Evolutionary conservation across 2,888 invertebrate species (phyloP), one percentile per base, ranked within the genome.

Genomic region (Ferdinandea cuprea): DNA sequence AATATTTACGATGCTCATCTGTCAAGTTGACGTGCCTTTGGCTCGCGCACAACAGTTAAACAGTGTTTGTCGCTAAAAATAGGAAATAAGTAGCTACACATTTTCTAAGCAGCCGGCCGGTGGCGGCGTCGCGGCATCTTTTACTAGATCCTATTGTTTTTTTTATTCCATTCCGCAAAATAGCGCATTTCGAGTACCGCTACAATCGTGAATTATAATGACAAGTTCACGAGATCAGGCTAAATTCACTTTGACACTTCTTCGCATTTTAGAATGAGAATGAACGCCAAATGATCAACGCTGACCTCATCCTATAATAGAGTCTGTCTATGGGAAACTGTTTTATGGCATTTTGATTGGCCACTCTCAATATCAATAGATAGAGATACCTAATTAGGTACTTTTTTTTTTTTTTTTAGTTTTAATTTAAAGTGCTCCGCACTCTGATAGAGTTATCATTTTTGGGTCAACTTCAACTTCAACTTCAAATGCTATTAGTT

Each of bases 1-100:
- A 83, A 83, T 83, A 83, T 83, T 83, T 83, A 83, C 83, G 83
- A 83, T 19, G 76, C 77, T 71, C 65, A 77, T 83, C 65, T 78
- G 83, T 83, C 83, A 83, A 50, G 68, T 66, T 72, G 78, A 78
- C 78, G 35, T 78, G 66, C 71, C 56, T 73, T 44, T 83, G 72
- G 83, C 83, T 66, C 15, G 50, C n/a, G 58, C 50, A 50, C 44
- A 59, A 25, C 25, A n/a, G n/a, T n/a, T n/a, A n/a, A n/a, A n/a
- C n/a, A n/a, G n/a, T 48, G 37, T 25, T 3, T 35, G 35, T n/a
- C 15, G 25, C 46, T 83, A 77, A 61, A 83, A 78, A 83, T 83
- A 83, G 83, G 50, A 78, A 37, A 58, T n/a, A n/a, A n/a, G n/a
- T n/a, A n/a, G n/a, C n/a, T n/a, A n/a, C n/a, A 35, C 19, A 28